Evolutionary conservation across 2,113 vertebrate species (phyloP), one percentile per base, ranked within the genome.

Genomic region (Stegastes partitus): DNA sequence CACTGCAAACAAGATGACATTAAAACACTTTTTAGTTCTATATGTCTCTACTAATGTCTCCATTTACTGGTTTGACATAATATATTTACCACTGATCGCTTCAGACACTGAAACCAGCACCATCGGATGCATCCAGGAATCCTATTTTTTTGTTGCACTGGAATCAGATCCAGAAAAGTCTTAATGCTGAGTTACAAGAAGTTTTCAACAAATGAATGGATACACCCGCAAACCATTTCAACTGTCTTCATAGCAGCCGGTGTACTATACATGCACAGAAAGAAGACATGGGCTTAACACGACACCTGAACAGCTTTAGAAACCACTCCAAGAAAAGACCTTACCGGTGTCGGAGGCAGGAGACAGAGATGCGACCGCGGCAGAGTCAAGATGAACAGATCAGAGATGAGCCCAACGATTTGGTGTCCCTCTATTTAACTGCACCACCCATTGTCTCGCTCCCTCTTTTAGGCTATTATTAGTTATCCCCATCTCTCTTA

Each of bases 381-480:
- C 79, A 64, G 73, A 58, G 34, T 70, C 71, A 67, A 67, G 71
- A 56, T 34, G 74, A 66, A 74, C 65, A 56, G 76, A 76, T 49
- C 56, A 57, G 62, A 51, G 80, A 90, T 86, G 81, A 80, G 25
- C 23, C 61, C 56, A 44, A 39, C 7, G 18, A 75, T 79, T 70
- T 51, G 59, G 66, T 66, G 57, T 64, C 65, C 66, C 81, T 62
- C 88, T 94, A 92, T 95, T 93, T 94, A 93, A 92, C 82, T 56
- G 85, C 70, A 68, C 74, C 82, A 72, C 89, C 77, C 86, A 87
- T 90, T 86, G 85, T 89, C 74, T 64, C 54, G 0, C 78, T 84
- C 75, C 28, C 72, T 79, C 74, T 81, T 74, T 86, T 79, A 87
- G 74, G 88, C 80, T 95, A 95, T 93, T 91, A 87, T 92, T 95